Evolutionary conservation across 1,140 invertebrate species (phyloP).

Genomic region (Leptoteleia sp.): DNA sequence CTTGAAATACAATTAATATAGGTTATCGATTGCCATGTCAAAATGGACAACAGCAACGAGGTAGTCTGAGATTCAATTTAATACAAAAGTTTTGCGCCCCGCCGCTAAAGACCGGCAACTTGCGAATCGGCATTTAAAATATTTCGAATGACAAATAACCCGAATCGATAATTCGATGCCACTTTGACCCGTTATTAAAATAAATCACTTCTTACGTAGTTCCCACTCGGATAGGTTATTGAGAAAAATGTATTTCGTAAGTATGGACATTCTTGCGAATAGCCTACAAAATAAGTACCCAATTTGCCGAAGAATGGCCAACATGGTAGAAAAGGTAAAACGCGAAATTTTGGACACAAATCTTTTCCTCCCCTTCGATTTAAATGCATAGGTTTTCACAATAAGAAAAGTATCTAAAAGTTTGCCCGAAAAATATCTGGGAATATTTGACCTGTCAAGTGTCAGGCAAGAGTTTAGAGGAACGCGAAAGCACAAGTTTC

Average conservation of each 20-base stretch:
- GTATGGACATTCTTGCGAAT: neutral
- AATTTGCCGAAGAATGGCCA: neutral
- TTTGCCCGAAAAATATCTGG: no score
- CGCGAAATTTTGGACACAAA: no score
- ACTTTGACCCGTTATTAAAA: conserved; percentile 12
- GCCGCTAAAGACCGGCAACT: conserved; percentile 27
- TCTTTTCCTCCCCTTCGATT: no score
- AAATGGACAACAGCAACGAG: conserved; percentile 42
- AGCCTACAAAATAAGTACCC: no score
- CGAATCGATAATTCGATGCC: conserved; percentile 9
- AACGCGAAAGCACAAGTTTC: no score
- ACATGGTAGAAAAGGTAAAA: no score
- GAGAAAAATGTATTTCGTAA: conserved; percentile 11
- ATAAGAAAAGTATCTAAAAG: no score
- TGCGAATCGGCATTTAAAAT: conserved; percentile 24
- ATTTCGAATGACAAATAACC: conserved; percentile 6
- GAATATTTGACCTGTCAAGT: no score
- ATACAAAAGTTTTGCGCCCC: conserved; percentile 27
- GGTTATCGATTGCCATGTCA: conserved; percentile 41
- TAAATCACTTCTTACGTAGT: conserved; percentile 5
- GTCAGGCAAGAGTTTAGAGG: no score
- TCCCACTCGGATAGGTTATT: neutral
- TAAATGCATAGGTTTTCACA: no score
- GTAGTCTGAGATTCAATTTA: conserved; percentile 21
- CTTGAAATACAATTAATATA: conserved; percentile 39